Percentiles rank a stretch among this genome's conserved stretches.
These are phyloP conservation scores for Aphelenchoides avenae DNA, from an alignment of 1,140 invertebrate species.

Conservation along the genomic window DNA sequence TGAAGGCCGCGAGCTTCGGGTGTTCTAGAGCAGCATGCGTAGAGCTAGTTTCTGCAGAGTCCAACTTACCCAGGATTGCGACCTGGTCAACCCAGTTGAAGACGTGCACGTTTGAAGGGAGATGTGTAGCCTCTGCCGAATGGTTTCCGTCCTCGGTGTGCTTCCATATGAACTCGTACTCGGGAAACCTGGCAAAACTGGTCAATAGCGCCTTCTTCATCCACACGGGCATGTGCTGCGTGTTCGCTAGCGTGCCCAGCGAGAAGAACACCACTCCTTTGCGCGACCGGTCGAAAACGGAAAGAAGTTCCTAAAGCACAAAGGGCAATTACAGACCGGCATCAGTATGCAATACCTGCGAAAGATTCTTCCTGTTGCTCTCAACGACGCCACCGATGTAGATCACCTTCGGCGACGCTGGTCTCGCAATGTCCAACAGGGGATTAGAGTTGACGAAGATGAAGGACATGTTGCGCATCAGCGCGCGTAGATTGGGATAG, in stretches of 20 bases:
- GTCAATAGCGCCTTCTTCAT: conserved; percentile 14
- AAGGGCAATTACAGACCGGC: no score
- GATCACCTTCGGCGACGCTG: conserved; percentile 27
- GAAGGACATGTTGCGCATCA: conserved; percentile 13
- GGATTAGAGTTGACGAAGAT: conserved; percentile 24
- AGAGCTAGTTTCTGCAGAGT: background rate
- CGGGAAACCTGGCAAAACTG: conserved; percentile 13
- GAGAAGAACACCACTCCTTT: conserved; percentile 28
- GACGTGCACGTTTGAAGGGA: conserved; percentile 4
- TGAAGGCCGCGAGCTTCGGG: conserved; percentile 64
- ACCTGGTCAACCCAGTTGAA: conserved; percentile 6
- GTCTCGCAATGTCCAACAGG: conserved; percentile 17
- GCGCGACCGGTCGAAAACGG: conserved; percentile 4
- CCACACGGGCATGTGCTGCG: conserved; percentile 3
- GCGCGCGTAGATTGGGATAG: conserved; percentile 9
- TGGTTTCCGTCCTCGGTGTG: conserved; percentile 4
- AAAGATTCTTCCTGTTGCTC: background rate
- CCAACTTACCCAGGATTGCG: conserved; percentile 5
- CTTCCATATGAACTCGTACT: conserved; percentile 31
- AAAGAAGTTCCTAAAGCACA: background rate
- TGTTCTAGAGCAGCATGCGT: conserved; percentile 1
- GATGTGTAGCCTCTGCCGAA: conserved; percentile 2
- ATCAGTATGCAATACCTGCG: conserved; percentile 1
- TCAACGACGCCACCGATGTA: conserved; percentile 20
- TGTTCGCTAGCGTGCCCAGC: conserved; percentile 29